phyloP scores from a whole-genome alignment of 2,113 vertebrate genomes.

The Coregonus clupeaformis region DNA sequence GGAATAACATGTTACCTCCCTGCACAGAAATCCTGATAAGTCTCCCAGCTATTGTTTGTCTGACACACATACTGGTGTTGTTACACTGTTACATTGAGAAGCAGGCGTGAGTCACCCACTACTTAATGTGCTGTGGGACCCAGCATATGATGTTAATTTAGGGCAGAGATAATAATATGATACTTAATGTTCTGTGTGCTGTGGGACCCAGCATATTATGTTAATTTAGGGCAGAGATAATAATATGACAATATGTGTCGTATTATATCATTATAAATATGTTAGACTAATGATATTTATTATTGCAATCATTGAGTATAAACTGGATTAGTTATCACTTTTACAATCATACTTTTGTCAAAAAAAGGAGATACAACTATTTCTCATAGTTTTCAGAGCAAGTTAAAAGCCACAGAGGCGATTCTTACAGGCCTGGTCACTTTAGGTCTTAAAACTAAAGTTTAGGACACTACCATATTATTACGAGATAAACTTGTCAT shows the following conservation, averaged over 20 bases:
- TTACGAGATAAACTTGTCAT: not conserved
- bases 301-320: not conserved
- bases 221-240: not conserved
- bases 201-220: not conserved
- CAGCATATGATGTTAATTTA: not conserved
- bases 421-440: not conserved
- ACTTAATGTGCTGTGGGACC: not conserved
- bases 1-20: not conserved
- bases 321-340: not conserved
- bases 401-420: not conserved
- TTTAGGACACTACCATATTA: not conserved
- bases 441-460: not conserved
- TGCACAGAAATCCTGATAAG: not conserved
- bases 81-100: too few relatives aligned
- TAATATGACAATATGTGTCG: too few relatives aligned
- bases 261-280: too few relatives aligned
- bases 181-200: not conserved
- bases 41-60: not conserved
- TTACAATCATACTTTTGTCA: not conserved
- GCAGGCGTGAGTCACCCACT: not conserved
- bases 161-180: too few relatives aligned
- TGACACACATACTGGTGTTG: not conserved
- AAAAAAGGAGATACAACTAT: not conserved
- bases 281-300: not conserved
- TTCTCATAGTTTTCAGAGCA: too few relatives aligned